Evolutionary conservation across 2,888 invertebrate genomes (phyloP), one percentile per base, ranked within the genome.

Genomic region (Petrophora chlorosata): DNA sequence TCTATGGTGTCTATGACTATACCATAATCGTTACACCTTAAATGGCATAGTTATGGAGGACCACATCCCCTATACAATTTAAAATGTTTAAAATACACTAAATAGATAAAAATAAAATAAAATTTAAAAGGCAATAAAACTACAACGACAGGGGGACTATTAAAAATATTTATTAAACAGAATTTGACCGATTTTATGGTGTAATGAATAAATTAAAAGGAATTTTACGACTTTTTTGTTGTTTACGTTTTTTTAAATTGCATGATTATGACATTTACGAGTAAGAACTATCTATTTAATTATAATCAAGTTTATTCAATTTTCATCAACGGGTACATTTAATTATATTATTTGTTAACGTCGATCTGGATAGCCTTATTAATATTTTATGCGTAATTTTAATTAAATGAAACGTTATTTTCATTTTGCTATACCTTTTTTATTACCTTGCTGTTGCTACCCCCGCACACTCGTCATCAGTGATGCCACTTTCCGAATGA

Each of bases 151-250:
- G 16, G 5, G 7, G 3, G 16, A 23, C 16, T 30, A 36, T 23
- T 22, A 44, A 42, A 42, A 16, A n/a, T 29, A 15, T 9, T 3
- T 32, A 32, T 19, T 36, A 32, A 25, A 25, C 17, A n/a, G 3
- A 19, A 35, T 35, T 14, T 14, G 22, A 14, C 44, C 3, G 23
- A 14, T 45, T 36, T 38, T 25, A 38, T 17, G 30, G n/a, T 19
- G 1, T 19, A 19, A 38, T 28, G 32, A 28, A 46, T 46, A 39
- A 33, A 39, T 39, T 26, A 46, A 12, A 3, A n/a, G n/a, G 5
- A 19, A n/a, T 28, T 46, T 46, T 39, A 39, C 39, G 39, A 12
- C 33, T 7, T 26, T 46, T 45, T 39, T 19, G 30, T 28, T 22
- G 35, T 12, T 17, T 36, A 23, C 8, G 28, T 25, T 32, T 25